phyloP scores from a whole-genome alignment of 2,797 vertebrate genomes.

The Sylvia borin region DNA sequence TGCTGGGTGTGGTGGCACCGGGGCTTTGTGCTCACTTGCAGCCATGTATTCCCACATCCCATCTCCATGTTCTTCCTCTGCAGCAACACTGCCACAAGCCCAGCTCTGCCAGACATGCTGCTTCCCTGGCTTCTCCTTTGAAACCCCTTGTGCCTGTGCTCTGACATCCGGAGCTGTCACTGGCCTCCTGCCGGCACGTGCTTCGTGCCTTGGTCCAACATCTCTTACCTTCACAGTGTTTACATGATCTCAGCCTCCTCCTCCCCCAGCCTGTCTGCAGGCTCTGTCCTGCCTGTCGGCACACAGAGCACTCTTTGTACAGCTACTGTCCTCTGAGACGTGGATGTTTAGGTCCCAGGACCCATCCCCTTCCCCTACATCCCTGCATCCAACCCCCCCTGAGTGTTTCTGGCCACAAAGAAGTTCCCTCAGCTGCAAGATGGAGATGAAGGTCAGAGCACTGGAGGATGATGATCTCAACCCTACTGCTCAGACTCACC shows the following conservation, averaged over 20 bases:
- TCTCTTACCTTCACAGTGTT: not conserved
- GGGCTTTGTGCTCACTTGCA: not conserved
- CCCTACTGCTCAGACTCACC: not conserved
- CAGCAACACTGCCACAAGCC: not conserved
- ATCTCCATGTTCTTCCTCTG: not conserved
- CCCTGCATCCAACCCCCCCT: not conserved
- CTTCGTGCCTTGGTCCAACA: not conserved
- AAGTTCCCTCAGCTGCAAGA: not conserved
- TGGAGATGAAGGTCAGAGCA: not conserved
- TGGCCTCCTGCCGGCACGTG: rapidly evolving
- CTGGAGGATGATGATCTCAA: not conserved
- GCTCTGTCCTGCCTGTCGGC: not conserved
- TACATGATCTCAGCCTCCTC: not conserved
- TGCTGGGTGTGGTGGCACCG: rapidly evolving
- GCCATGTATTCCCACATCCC: not conserved
- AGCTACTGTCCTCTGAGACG: not conserved
- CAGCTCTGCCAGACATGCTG: rapidly evolving
- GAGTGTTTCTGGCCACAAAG: not conserved
- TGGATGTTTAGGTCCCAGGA: not conserved
- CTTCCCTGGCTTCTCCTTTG: not conserved
- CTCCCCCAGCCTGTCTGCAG: not conserved
- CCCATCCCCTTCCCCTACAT: not conserved
- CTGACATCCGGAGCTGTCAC: not conserved
- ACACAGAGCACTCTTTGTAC: not conserved
- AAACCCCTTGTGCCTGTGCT: not conserved